Evolutionary conservation across 2,797 vertebrate species (phyloP), one percentile per base, ranked within the genome.

Genomic region (Nothura maculosa): DNA sequence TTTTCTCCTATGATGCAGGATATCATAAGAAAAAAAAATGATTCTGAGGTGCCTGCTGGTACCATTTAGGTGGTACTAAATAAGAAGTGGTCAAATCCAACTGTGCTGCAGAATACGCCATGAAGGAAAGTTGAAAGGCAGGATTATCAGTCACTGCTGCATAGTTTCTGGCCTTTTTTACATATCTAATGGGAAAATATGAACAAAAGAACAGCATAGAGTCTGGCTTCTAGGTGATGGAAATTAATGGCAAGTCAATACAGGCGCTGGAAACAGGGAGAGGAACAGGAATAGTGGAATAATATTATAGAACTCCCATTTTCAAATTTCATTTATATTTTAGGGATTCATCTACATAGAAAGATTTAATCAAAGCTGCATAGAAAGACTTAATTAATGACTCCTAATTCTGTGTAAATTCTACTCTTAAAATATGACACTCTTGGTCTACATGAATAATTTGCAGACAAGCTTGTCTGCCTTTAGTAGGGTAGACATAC

Each of bases 21-120:
- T 70, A 52, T 40, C 47, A 42, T 17, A 10, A 57, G 13, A 11
- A 86, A 89, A 11, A 86, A 89, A 90, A 86, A 27, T 25, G 54
- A 14, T 43, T 6, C 40, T 80, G 8, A 57, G 3, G 50, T 21
- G 73, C 12, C 5, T 54, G 22, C 52, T 74, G 45, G 19, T 34
- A 70, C 10, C 15, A 20, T 1, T 18, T 78, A 75, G 57, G 2
- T 11, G 8, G 16, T 72, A 32, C 6, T 64, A 19, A 76, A 73
- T 30, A 82, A 88, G 28, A 93, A 14, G 8, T 68, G 13, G 22
- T 52, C 6, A 68, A 84, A 58, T 75, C 73, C 42, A 54, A 12
- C 9, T 28, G 18, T 57, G 42, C 60, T 66, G 12, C 16, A 73
- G 43, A 70, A 73, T 2, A 1, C 28, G 28, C 38, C 34, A 24